Evolutionary conservation across 64 coral and sea anemone genomes (phyloP), one percentile per base, ranked within the genome.

Genomic region (Stylophora pistillata): DNA sequence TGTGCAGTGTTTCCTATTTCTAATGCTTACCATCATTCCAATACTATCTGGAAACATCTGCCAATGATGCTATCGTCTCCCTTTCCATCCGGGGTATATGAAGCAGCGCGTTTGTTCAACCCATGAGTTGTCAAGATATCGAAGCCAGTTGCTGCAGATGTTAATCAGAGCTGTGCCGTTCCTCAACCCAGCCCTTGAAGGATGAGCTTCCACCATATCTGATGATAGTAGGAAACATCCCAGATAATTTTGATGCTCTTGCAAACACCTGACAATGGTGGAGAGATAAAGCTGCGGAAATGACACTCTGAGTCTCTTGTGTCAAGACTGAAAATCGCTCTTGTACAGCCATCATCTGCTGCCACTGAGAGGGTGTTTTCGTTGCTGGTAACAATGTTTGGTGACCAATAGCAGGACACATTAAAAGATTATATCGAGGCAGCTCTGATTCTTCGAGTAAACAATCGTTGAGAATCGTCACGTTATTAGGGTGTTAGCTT

Each of bases 201-300:
- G 80, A 82, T 82, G 79, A 91, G 27, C 79, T 91, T 28, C 89
- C 89, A 41, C 74, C 58, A 18, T 91, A 85, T 29, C 71, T 91
- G n/a, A n/a, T n/a, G n/a, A n/a, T n/a, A n/a, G n/a, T n/a, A n/a
- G n/a, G n/a, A n/a, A n/a, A n/a, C n/a, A n/a, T n/a, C n/a, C n/a
- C 64, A 65, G 86, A 88, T 88, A 73, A 53, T 52, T 77, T 88
- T 88, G 86, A 65, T 66, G 18, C 47, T 59, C 74, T 76, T 52
- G 30, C 86, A 30, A 73, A 88, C 58, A 23, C 74, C 74, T 55
- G 23, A 57, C 87, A 54, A 58, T 69, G 87, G 87, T 89, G 87
- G 87, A 78, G 53, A 64, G 10, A 72, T 25, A 21, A 47, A 23
- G 0, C 73, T 57, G 56, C 73, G 33, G 55, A 89, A 55, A 21